Conservation (phyloP, 2,113 vertebrate species). For the Engystomops pustulosus region DNA sequence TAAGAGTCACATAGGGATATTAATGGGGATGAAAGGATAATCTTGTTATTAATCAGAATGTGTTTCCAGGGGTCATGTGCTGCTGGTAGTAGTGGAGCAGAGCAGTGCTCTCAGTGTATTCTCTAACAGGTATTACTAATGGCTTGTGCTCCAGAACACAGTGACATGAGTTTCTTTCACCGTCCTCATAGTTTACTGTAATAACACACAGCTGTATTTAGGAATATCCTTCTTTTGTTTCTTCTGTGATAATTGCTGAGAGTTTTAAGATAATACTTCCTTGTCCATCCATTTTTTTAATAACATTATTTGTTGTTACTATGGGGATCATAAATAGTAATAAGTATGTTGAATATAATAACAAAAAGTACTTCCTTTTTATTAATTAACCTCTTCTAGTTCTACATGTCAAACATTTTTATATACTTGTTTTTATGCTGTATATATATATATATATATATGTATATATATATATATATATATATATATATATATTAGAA, state of each 20-base stretch:
- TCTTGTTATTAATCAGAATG: slow-evolving; percentile 48
- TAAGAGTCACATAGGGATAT: slow-evolving; percentile 41
- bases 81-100: neutral
- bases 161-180: neutral
- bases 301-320: slow-evolving; percentile 29
- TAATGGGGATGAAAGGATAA: slow-evolving; percentile 56
- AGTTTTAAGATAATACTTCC: slow-evolving; percentile 18
- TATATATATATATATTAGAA: neutral
- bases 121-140: neutral
- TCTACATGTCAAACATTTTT: no score
- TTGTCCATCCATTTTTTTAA: neutral
- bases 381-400: neutral
- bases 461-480: no score
- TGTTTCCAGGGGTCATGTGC: slow-evolving; percentile 37
- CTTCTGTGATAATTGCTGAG: neutral
- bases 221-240: slow-evolving; percentile 24
- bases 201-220: slow-evolving; percentile 50
- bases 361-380: slow-evolving; percentile 5
- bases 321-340: slow-evolving; percentile 17
- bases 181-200: slow-evolving; percentile 37
- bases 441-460: no score
- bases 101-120: neutral
- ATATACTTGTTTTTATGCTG: no score
- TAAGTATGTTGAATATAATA: slow-evolving; percentile 16
- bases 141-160: slow-evolving; percentile 19